Evolutionary conservation across 2,888 invertebrate species (phyloP), one percentile per base, ranked within the genome.

Genomic region (Slavum lentiscoides): DNA sequence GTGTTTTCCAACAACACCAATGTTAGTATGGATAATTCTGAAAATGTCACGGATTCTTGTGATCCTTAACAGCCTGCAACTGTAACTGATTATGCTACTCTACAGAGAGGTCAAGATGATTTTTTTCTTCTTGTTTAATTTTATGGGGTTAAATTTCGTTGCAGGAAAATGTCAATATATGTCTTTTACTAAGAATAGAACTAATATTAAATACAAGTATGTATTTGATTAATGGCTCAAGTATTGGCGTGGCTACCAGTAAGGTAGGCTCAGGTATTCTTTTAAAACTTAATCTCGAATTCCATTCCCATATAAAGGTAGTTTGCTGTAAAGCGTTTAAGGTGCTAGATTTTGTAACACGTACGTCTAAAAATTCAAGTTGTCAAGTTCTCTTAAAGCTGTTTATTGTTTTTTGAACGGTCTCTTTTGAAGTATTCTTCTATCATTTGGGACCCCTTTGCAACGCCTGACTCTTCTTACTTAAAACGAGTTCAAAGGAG

Each of bases 111-210:
- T n/a, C 21, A 55, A 13, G 53, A 69, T 23, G n/a, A 7, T 9
- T 30, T 55, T 69, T 21, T 53, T 49, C 53, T 69, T 49, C 7
- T 69, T 53, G 43, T 43, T 67, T 5, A 67, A 67, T n/a, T 67
- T 43, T 67, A 49, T 67, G 49, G 67, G 67, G 21, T 43, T 67
- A 17, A 39, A 43, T n/a, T 67, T 49, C 49, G 43, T 43, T 67
- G 43, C 21, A 7, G n/a, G 49, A 13, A 43, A 67, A 67, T 67
- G 67, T 13, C 67, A 67, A 43, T 59, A 23, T 7, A 62, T 30
- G 62, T 68, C 17, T 68, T 68, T 68, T 23, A 15, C 68, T 15
- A 21, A 23, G 23, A 68, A 23, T 53, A 62, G 30, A 30, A 21
- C 39, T 37, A 30, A 11, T 7, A 37, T 64, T 15, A 37, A 9